Evolutionary conservation across 2,113 vertebrate species (phyloP), one percentile per base, ranked within the genome.

Genomic region (Ursus arctos): DNA sequence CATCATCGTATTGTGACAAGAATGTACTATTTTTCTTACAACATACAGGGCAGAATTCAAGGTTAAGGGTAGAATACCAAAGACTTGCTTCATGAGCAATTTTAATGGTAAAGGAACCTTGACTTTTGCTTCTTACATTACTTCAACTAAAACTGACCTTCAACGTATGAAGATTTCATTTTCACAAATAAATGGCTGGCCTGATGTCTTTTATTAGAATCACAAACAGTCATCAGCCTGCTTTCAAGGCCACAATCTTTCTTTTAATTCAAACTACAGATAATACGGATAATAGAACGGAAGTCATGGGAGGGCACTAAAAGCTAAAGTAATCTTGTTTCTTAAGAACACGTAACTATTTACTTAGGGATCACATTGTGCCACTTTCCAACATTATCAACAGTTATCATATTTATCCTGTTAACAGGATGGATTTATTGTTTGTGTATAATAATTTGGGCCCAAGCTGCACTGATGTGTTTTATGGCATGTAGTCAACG

Each of bases 361-460:
- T 97, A 86, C 97, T 91, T 79, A 80, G 57, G 96, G 67, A 83
- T 74, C 88, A 84, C 90, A 89, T 93, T 71, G 83, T 95, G 84
- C 88, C 90, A 96, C 97, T 98, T 97, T 81, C 81, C 96, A 96
- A 93, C 76, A 82, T 97, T 97, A 98, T 98, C 97, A 96, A 97
- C 96, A 94, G 97, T 5, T 98, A 98, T 98, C 97, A 97, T 98
- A 98, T 98, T 98, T 98, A 98, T 98, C 95, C 92, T 97, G 98
- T 98, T 98, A 99, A 98, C 96, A 82, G 98, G 97, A 97, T 97
- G 90, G 98, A 98, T 99, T 99, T 99, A 98, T 98, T 98, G 98
- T 98, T 96, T 98, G 98, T 98, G 96, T 98, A 96, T 98, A 98
- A 99, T 99, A 97, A 98, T 98, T 98, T 97, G 98, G 97, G 97